These are phyloP conservation scores for Macrochelys suwanniensis DNA, from an alignment of 2,797 vertebrate species.

Conservation along the genomic window DNA sequence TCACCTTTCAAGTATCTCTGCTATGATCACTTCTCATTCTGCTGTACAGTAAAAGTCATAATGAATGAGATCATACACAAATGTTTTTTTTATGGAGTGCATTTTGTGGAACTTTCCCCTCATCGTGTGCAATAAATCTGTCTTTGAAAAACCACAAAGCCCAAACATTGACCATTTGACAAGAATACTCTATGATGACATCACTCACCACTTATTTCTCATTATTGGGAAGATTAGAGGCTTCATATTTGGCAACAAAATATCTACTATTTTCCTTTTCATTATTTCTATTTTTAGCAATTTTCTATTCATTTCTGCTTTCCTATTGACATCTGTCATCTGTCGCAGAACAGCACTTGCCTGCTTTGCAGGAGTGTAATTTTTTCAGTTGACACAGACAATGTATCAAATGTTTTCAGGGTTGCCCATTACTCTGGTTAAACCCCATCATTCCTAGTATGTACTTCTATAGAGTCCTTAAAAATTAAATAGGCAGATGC, in stretches of 20 bases:
- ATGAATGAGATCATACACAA: slow-evolving; percentile 77
- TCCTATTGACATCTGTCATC: background rate
- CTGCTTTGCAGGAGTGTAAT: slow-evolving; percentile 18
- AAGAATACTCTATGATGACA: slow-evolving; percentile 60
- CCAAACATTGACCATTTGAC: slow-evolving; percentile 73
- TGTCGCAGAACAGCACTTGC: slow-evolving; percentile 35
- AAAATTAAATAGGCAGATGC: slow-evolving; percentile 72
- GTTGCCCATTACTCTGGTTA: background rate
- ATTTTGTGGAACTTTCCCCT: slow-evolving; percentile 76
- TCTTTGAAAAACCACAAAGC: slow-evolving; percentile 64
- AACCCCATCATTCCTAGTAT: slow-evolving; percentile 56
- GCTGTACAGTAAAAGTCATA: slow-evolving; percentile 70
- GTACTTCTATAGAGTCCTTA: slow-evolving; percentile 70
- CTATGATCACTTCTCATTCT: slow-evolving; percentile 64
- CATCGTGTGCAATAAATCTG: slow-evolving; percentile 73
- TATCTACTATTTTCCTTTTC: slow-evolving; percentile 10
- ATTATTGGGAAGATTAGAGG: slow-evolving; percentile 31
- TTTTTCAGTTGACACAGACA: background rate
- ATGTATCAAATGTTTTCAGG: slow-evolving; percentile 52
- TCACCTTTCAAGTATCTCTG: slow-evolving; percentile 73
- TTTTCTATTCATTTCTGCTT: slow-evolving; percentile 41
- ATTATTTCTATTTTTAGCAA: slow-evolving; percentile 61
- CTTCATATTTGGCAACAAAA: background rate
- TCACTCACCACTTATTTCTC: slow-evolving; percentile 34
- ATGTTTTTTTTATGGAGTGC: slow-evolving; percentile 47